Percentiles rank a stretch among this genome's conserved stretches.
These are phyloP conservation scores for Agrotis puta DNA, from an alignment of 2,888 invertebrate species.

Conservation along the genomic window DNA sequence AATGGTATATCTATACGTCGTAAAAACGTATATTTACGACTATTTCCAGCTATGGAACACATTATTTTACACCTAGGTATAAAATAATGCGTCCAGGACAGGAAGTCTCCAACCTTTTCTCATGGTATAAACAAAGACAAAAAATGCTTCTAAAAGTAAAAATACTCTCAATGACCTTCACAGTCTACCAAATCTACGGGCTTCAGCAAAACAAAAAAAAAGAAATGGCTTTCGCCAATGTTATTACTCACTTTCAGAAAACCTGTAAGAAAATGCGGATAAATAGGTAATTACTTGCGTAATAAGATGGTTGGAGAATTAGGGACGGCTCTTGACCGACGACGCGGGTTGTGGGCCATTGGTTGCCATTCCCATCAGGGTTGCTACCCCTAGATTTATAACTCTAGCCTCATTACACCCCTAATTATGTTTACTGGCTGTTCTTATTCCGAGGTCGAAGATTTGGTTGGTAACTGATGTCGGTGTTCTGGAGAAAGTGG, in stretches of 20 bases:
- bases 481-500: conserved; percentile 53
- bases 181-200: not conserved
- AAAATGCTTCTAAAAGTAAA: too few species aligned
- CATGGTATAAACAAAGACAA: too few species aligned
- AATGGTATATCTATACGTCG: not conserved
- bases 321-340: conserved; percentile 70
- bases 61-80: too few species aligned
- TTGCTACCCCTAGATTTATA: conserved; percentile 77
- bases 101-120: too few species aligned
- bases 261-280: conserved; percentile 72
- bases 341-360: conserved; percentile 58
- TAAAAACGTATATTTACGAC: too few species aligned
- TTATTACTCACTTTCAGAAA: conserved; percentile 67
- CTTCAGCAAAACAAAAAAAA: conserved; percentile 61
- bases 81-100: too few species aligned
- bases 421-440: conserved; percentile 82
- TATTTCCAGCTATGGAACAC: too few species aligned
- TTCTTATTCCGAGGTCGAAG: conserved; percentile 73
- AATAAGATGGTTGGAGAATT: conserved; percentile 78
- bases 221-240: conserved; percentile 58
- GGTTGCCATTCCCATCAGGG: conserved; percentile 57
- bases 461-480: conserved; percentile 59
- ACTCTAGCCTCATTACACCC: conserved; percentile 79
- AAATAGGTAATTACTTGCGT: conserved; percentile 81
- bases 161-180: not conserved